Percentiles rank a stretch among this genome's conserved stretches.
These are phyloP conservation scores for Phorcus lineatus DNA, from an alignment of 2,888 invertebrate species.

Conservation along the genomic window DNA sequence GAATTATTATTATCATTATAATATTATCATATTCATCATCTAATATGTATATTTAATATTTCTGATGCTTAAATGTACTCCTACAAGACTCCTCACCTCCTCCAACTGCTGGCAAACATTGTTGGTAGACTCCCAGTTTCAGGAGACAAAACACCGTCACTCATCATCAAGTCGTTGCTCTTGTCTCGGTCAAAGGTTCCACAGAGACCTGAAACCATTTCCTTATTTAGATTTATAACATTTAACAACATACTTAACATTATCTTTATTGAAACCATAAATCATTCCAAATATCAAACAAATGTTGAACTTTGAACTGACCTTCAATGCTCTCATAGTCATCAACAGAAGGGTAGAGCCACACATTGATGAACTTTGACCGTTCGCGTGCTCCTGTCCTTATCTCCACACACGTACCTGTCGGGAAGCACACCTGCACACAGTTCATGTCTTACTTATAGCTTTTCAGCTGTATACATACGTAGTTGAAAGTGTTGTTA, in stretches of 20 bases:
- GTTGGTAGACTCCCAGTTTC: conserved; percentile 39
- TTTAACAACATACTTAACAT: too few species aligned
- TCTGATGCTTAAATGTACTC: background rate
- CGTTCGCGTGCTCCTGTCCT: conserved; percentile 34
- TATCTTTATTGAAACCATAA: too few species aligned
- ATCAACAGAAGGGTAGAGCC: conserved; percentile 52
- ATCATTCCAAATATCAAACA: too few species aligned
- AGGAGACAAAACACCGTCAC: conserved; percentile 38
- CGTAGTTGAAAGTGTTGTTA: too few species aligned
- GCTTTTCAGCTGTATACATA: too few species aligned
- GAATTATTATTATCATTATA: too few species aligned
- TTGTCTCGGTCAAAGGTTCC: conserved; percentile 57
- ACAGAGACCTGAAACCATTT: conserved; percentile 55
- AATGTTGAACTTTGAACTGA: conserved; percentile 16
- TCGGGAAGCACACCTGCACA: conserved; percentile 40
- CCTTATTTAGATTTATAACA: too few species aligned
- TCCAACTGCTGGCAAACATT: conserved; percentile 53
- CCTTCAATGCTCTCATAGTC: conserved; percentile 56
- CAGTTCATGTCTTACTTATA: background rate
- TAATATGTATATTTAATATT: too few species aligned
- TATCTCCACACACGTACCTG: conserved; percentile 39
- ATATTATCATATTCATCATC: too few species aligned
- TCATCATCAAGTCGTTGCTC: conserved; percentile 52
- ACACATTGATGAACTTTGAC: conserved; percentile 50
- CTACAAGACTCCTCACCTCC: conserved; percentile 40